phyloP scores from a whole-genome alignment of 2,888 invertebrate genomes.

The Andrena flavipes region DNA sequence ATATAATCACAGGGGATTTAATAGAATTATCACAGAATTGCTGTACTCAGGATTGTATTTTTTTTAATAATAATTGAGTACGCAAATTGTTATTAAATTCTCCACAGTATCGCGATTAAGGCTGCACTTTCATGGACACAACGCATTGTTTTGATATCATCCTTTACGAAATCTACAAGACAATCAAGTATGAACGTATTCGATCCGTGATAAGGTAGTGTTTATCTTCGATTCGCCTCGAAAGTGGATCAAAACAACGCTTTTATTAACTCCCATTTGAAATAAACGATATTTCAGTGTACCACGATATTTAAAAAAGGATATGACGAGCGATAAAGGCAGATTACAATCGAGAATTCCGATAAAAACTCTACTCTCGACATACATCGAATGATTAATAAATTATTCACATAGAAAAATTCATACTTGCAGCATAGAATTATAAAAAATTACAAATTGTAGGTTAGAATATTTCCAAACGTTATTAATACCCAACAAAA shows the following conservation, averaged over 20 bases:
- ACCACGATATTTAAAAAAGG: not conserved
- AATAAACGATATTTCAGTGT: not conserved
- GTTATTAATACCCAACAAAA: too few relatives aligned
- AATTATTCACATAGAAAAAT: too few relatives aligned
- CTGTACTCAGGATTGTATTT: too few relatives aligned
- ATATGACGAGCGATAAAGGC: too few relatives aligned
- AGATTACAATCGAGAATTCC: too few relatives aligned
- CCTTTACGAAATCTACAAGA: constrained; percentile 29
- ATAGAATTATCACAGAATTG: too few relatives aligned
- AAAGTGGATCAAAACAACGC: constrained; percentile 18
- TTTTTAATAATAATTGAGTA: too few relatives aligned
- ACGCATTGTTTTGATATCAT: constrained; percentile 15
- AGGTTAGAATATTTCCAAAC: too few relatives aligned
- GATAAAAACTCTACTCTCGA: too few relatives aligned
- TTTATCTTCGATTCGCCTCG: not conserved
- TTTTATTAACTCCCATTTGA: not conserved
- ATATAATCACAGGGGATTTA: not conserved
- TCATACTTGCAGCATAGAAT: too few relatives aligned
- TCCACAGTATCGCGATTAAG: not conserved
- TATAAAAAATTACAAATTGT: too few relatives aligned
- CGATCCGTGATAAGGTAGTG: not conserved
- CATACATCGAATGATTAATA: too few relatives aligned
- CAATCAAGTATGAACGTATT: constrained; percentile 9
- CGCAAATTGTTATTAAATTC: constrained; percentile 7
- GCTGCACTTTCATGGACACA: not conserved